These are phyloP conservation scores for Catocala nupta DNA, from an alignment of 2,888 invertebrate genomes.

Conservation along the genomic window DNA sequence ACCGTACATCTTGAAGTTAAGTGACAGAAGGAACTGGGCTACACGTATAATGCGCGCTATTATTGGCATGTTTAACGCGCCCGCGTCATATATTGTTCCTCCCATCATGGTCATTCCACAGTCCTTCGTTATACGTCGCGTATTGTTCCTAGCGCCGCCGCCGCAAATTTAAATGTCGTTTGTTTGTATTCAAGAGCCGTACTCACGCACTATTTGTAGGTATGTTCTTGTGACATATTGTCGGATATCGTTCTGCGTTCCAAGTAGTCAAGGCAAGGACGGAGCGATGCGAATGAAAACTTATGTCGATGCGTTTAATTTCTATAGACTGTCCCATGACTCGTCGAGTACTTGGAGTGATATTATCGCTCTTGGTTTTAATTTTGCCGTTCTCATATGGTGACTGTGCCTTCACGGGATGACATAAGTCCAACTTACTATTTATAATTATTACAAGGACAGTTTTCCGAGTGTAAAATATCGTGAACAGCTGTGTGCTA, in stretches of 20 bases:
- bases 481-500: constrained; percentile 4
- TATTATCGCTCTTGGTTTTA: constrained; percentile 28
- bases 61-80: constrained; percentile 43
- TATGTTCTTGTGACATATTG: constrained; percentile 72
- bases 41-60: constrained; percentile 29
- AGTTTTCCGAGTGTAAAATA: not conserved
- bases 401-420: constrained; percentile 11
- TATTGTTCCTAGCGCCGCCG: constrained; percentile 62
- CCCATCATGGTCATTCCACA: constrained; percentile 66
- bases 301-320: constrained; percentile 27
- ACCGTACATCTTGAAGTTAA: constrained; percentile 13
- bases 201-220: constrained; percentile 66
- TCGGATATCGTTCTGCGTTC: constrained; percentile 68
- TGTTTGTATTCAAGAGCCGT: constrained; percentile 80
- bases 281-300: constrained; percentile 55
- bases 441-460: not conserved
- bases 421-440: not conserved
- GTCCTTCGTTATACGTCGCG: constrained; percentile 60
- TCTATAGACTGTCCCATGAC: constrained; percentile 20
- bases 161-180: constrained; percentile 75
- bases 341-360: constrained; percentile 11
- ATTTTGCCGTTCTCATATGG: constrained; percentile 29
- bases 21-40: constrained; percentile 25
- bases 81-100: constrained; percentile 45
- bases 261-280: constrained; percentile 70